Conservation (phyloP, 2,888 invertebrate species). For the Acanthopleura granulata region DNA sequence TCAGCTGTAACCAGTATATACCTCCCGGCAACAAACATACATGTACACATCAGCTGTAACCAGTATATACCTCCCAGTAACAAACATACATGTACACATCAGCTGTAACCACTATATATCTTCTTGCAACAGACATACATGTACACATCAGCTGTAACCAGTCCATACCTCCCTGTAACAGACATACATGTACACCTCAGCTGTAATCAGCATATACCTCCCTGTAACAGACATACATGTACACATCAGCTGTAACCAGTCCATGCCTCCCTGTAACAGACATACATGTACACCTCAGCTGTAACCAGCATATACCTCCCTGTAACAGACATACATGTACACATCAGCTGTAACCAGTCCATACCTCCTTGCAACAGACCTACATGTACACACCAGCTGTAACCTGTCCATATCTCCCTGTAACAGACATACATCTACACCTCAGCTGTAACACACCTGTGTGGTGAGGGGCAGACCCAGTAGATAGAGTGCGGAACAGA, state of each 20-base stretch:
- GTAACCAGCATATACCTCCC: too few relatives aligned
- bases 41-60: too few relatives aligned
- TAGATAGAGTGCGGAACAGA: constrained; percentile 79
- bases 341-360: too few relatives aligned
- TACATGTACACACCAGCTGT: too few relatives aligned
- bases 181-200: constrained; percentile 40
- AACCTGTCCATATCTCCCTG: too few relatives aligned
- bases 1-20: constrained; percentile 17
- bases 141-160: constrained; percentile 57
- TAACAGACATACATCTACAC: too few relatives aligned
- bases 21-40: constrained; percentile 48
- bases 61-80: not conserved
- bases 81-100: not conserved
- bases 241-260: constrained; percentile 53
- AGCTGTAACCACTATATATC: too few relatives aligned
- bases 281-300: too few relatives aligned
- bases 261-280: constrained; percentile 56
- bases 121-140: constrained; percentile 38
- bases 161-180: constrained; percentile 57
- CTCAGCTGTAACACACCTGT: constrained; percentile 51
- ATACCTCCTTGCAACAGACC: too few relatives aligned
- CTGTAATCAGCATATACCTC: constrained; percentile 58
- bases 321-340: too few relatives aligned
- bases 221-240: constrained; percentile 39
- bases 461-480: constrained; percentile 83